Base-by-base conservation (phyloP, 2,888 invertebrate species). In the Macrophya alboannulata region DNA sequence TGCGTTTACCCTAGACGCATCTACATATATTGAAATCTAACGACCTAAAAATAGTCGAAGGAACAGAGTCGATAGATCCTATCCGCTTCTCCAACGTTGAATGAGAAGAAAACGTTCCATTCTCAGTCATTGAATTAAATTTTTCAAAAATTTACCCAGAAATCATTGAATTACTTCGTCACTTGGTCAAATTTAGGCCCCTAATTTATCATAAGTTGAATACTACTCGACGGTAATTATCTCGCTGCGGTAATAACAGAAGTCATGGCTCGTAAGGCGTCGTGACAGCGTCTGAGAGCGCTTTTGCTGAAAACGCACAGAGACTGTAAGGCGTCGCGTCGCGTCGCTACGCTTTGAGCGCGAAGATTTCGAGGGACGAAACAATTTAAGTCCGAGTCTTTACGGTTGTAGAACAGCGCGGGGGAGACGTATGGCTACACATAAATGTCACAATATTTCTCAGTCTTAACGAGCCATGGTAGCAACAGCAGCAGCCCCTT, bases 371-470 rank as follows among this genome's bases (percentile, higher is more conserved):
- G 81, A 74, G 81, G 77, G 55, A 55, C 77, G 77, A 37, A 77
- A 51, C 37, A 62, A 62, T 81, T 81, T 25, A 62, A 59, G 62
- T 81, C 62, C 62, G 43, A 81, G 59, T 55, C 55, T 62, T 25
- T 21, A 81, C 81, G 81, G 40, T 81, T 81, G 81, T 81, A 81
- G 62, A 62, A 59, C 12, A 59, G 81, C 59, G 43, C 62, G 62
- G 81, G 59, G 81, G 81, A 81, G 81, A 81, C 81, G 81, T 81
- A 81, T 62, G 51, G 81, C 81, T 21, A 89, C 90, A 90, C 92
- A 92, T 93, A 92, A 93, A 90, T 92, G 93, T 93, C 93, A 91
- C 92, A 91, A 92, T 92, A 92, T 92, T 92, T 93, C 92, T 92
- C 91, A 79, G 89, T 92, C 91, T 93, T 93, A 93, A 93, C 93